Evolutionary conservation across 37 sponge, comb jelly and placozoan species (phyloP).

Genomic region (Amphimedon queenslandica): DNA sequence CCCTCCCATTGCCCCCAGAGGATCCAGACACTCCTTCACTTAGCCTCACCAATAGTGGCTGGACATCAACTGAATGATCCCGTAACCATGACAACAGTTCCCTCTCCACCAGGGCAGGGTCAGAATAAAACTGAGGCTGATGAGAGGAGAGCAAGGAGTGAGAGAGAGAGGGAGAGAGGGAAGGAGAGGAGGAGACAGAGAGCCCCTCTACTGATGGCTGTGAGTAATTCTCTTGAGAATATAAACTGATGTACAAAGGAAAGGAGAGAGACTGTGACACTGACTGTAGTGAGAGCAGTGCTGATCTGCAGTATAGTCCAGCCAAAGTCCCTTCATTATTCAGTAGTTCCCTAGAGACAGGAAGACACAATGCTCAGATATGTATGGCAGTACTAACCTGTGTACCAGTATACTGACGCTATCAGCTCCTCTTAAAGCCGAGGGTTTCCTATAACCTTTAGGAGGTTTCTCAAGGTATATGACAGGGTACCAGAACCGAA

Average conservation of each 20-base stretch:
- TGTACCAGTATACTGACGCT: conserved; percentile 61
- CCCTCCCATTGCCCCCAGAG: conserved; percentile 23
- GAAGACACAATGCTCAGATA: too few relatives aligned
- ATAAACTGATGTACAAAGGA: not conserved
- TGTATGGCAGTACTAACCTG: not conserved
- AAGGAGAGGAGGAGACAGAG: conserved; percentile 28
- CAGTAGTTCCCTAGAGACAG: conserved; percentile 70
- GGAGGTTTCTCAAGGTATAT: conserved; percentile 83
- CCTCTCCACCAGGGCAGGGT: conserved; percentile 6
- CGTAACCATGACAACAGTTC: conserved; percentile 1
- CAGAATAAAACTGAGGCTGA: conserved; percentile 49
- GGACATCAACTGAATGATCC: not conserved
- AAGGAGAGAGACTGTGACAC: not conserved
- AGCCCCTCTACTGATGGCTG: conserved; percentile 37
- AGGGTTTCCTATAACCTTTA: conserved; percentile 65
- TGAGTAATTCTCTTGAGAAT: conserved; percentile 21
- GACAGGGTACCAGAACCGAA: conserved; percentile 94
- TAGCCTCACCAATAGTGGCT: conserved; percentile 3
- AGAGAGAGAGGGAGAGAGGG: conserved; percentile 35
- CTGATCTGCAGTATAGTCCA: conserved; percentile 71
- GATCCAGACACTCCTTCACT: conserved; percentile 17
- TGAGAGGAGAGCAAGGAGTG: conserved; percentile 33
- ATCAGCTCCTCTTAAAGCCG: conserved; percentile 60
- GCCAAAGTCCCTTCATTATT: conserved; percentile 55
- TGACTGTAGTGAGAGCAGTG: conserved; percentile 34